phyloP scores from a whole-genome alignment of 64 coral and sea anemone genomes.

The Cladopsammia gracilis region DNA sequence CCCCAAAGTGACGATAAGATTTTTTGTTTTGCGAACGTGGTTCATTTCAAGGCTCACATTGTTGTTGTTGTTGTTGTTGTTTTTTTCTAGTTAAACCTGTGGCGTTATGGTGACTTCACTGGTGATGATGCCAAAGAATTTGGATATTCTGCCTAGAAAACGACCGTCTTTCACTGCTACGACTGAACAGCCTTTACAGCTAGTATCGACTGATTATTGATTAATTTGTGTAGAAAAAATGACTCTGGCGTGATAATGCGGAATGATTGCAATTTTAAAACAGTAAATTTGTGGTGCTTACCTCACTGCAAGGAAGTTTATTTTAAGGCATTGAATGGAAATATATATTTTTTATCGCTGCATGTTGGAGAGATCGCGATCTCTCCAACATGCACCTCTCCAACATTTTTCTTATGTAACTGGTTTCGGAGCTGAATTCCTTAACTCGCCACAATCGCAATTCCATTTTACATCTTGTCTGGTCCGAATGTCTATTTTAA shows the following conservation, averaged over 20 bases:
- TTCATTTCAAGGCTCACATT: not conserved
- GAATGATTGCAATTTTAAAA: not conserved
- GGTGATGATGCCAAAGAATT: slow-evolving; percentile 92
- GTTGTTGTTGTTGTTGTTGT: not conserved
- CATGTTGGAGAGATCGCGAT: not conserved
- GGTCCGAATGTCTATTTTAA: slow-evolving; percentile 27
- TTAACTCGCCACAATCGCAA: slow-evolving; percentile 7
- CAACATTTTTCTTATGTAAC: not conserved
- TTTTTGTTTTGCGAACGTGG: no score
- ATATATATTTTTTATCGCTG: not conserved
- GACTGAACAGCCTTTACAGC: no score
- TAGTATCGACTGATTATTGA: not conserved
- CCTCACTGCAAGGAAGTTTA: not conserved
- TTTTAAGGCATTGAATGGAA: not conserved
- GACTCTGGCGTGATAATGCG: not conserved
- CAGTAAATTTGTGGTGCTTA: not conserved
- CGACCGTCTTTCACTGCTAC: not conserved
- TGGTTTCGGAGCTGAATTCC: not conserved
- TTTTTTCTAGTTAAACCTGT: slow-evolving; percentile 81
- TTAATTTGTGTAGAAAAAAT: not conserved
- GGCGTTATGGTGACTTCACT: slow-evolving; percentile 96
- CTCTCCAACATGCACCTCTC: no score
- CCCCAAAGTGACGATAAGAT: no score
- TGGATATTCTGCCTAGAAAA: slow-evolving; percentile 59
- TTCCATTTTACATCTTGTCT: not conserved